A percentile compares a stretch with the other conserved stretches of the same genome.
These are phyloP conservation scores for Drosophila neotestacea DNA, from an alignment of 2,888 invertebrate species.

Conservation along the genomic window DNA sequence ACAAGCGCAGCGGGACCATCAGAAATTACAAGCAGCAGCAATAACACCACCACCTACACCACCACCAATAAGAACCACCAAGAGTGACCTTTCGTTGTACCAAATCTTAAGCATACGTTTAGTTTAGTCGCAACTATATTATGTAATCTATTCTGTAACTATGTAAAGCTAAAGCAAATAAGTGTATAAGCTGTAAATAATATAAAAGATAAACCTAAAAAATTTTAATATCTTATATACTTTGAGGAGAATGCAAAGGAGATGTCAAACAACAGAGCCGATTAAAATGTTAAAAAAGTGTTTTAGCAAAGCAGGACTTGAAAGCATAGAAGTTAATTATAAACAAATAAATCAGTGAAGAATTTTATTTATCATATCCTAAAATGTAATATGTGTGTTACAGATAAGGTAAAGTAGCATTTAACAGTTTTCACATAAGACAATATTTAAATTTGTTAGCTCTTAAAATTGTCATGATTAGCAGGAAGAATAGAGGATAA, in stretches of 20 bases:
- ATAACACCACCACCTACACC: slow-evolving; percentile 32
- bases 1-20: slow-evolving; percentile 11
- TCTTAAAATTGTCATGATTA: not conserved
- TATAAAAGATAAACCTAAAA: slow-evolving; percentile 5
- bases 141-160: slow-evolving; percentile 12
- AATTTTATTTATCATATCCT: not conserved
- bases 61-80: slow-evolving; percentile 52
- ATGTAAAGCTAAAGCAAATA: slow-evolving; percentile 12
- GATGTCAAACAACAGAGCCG: too few relatives aligned
- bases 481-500: not conserved
- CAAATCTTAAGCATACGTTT: slow-evolving; percentile 68
- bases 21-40: slow-evolving; percentile 23
- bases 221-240: not conserved
- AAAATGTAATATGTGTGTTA: not conserved
- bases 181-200: slow-evolving; percentile 47
- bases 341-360: not conserved
- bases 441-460: too few relatives aligned
- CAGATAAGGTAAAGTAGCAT: not conserved
- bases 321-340: too few relatives aligned
- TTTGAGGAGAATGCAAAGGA: too few relatives aligned
- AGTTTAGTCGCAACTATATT: slow-evolving; percentile 31
- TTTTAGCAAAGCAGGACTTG: too few relatives aligned
- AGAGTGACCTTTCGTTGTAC: slow-evolving; percentile 76
- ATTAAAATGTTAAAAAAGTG: too few relatives aligned
- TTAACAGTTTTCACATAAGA: not conserved